Percentiles rank a stretch among this genome's conserved stretches.
Evolutionary conservation across 2,113 vertebrate species (phyloP).

Genomic region (Felis catus): F.catus_Fca126_mat1.0 CM031411.1:17558501-17559000

Average conservation of each 20-base stretch:
- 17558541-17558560: not conserved
- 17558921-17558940: not conserved
- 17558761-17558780: not conserved
- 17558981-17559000: not conserved
- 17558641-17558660: constrained; percentile 2
- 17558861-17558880: not conserved
- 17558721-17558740: not conserved
- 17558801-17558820: not conserved
- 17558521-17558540: too few relatives aligned
- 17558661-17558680: not conserved
- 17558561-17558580: not conserved
- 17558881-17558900: not conserved
- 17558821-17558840: not conserved
- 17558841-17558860: not conserved
- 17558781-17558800: not conserved
- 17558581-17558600: not conserved
- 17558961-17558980: not conserved
- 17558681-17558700: constrained; percentile 13
- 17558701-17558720: not conserved
- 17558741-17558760: not conserved
- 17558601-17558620: not conserved
- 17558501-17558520: not conserved
- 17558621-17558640: constrained; percentile 18
- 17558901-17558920: not conserved
- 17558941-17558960: not conserved